These are phyloP conservation scores for Percopsis omiscomaycus DNA, from an alignment of 2,797 vertebrate genomes.

Conservation along the genomic window DNA sequence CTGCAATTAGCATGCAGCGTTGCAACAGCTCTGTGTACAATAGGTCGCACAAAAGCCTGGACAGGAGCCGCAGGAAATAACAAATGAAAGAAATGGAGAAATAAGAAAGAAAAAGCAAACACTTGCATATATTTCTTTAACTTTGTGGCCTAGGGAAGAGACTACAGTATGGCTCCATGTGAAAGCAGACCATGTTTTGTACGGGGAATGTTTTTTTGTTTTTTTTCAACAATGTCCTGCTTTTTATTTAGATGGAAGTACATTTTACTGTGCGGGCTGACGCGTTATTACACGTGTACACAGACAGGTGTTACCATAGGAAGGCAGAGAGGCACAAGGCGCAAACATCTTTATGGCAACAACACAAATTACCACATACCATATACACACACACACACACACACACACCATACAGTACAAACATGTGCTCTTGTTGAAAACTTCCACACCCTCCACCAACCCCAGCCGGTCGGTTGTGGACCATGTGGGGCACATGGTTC, in stretches of 20 bases:
- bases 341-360: neutral
- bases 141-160: too few species aligned
- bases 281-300: neutral
- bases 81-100: conserved; percentile 16
- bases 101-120: neutral
- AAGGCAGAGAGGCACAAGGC: neutral
- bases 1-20: conserved; percentile 48
- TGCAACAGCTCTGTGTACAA: conserved; percentile 29
- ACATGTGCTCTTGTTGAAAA: neutral
- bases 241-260: neutral
- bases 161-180: neutral
- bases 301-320: neutral
- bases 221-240: conserved; percentile 7
- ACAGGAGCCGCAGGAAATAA: conserved; percentile 2
- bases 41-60: conserved; percentile 20
- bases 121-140: too few species aligned
- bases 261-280: neutral
- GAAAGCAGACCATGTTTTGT: neutral
- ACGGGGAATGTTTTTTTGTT: too few species aligned
- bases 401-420: neutral
- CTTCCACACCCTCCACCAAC: neutral
- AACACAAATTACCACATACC: neutral
- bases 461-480: conserved; percentile 4
- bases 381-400: conserved; percentile 3
- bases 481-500: neutral